These are phyloP conservation scores for Urocyon cinereoargenteus DNA, from an alignment of 2,797 vertebrate genomes.

Conservation along the genomic window DNA sequence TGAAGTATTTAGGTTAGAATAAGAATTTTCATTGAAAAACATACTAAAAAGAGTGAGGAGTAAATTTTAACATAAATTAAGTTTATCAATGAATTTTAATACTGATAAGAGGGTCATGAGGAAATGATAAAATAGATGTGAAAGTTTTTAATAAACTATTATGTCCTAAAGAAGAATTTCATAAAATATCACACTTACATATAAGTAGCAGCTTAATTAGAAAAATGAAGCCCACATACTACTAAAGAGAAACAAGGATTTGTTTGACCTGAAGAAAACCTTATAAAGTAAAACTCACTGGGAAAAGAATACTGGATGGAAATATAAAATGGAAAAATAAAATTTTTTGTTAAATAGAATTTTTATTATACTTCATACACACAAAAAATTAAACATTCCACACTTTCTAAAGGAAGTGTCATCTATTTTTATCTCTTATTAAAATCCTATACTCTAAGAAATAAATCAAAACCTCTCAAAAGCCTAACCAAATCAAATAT, in stretches of 20 bases:
- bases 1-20: background rate
- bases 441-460: slow-evolving; percentile 45
- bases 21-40: slow-evolving; percentile 20
- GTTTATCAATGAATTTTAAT: background rate
- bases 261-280: slow-evolving; percentile 13
- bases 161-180: slow-evolving; percentile 10
- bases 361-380: slow-evolving; percentile 42
- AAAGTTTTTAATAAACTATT: background rate
- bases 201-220: background rate
- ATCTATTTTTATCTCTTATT: slow-evolving; percentile 33
- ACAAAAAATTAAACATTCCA: background rate
- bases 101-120: background rate
- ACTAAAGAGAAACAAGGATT: background rate
- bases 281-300: background rate
- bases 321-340: slow-evolving; percentile 27
- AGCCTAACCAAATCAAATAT: slow-evolving; percentile 35
- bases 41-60: slow-evolving; percentile 1
- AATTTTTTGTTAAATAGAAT: slow-evolving; percentile 15
- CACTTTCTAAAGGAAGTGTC: background rate
- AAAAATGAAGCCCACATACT: slow-evolving; percentile 7
- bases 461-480: slow-evolving; percentile 21
- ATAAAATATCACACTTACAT: slow-evolving; percentile 24
- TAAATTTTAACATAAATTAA: background rate
- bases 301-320: background rate
- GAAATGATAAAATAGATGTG: background rate